Evolutionary conservation across 2,113 vertebrate genomes (phyloP).

Genomic region (Takifugu flavidus): DNA sequence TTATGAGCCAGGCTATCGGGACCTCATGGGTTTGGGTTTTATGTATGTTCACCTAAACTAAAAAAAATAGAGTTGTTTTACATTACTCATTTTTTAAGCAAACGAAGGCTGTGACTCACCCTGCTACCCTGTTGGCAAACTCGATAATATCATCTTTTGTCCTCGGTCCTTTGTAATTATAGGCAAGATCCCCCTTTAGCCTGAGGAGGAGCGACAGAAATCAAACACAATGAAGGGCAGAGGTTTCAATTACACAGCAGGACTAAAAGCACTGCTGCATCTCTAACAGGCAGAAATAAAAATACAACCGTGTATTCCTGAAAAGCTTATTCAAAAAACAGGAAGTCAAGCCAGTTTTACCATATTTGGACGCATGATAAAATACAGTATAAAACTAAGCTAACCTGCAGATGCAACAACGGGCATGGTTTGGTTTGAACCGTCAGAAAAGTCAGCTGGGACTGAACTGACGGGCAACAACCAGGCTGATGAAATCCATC

Average conservation of each 20-base stretch:
- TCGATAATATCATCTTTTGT: constrained; percentile 97
- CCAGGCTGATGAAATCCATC: no score
- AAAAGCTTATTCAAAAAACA: no score
- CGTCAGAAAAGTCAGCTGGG: neutral
- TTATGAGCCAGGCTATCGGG: neutral
- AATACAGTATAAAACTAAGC: no score
- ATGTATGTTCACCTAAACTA: no score
- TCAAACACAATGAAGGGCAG: neutral
- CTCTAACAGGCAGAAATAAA: no score
- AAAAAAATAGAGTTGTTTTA: neutral
- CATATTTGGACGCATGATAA: no score
- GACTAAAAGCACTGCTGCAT: neutral
- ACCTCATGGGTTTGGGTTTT: neutral
- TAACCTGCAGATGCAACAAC: neutral
- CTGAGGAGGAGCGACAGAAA: constrained; percentile 56
- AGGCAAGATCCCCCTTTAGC: constrained; percentile 92
- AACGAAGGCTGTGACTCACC: constrained; percentile 75
- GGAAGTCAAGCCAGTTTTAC: no score
- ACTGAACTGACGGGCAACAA: no score
- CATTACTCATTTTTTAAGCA: neutral
- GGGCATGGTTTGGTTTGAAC: neutral
- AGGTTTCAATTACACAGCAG: neutral
- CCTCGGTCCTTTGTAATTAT: constrained; percentile 94
- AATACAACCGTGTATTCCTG: no score
- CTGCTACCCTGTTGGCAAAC: constrained; percentile 94